Evolutionary conservation across 30 jellyfish, hydroid and myxozoan genomes (phyloP).

Genomic region (Turritopsis rubra): DNA sequence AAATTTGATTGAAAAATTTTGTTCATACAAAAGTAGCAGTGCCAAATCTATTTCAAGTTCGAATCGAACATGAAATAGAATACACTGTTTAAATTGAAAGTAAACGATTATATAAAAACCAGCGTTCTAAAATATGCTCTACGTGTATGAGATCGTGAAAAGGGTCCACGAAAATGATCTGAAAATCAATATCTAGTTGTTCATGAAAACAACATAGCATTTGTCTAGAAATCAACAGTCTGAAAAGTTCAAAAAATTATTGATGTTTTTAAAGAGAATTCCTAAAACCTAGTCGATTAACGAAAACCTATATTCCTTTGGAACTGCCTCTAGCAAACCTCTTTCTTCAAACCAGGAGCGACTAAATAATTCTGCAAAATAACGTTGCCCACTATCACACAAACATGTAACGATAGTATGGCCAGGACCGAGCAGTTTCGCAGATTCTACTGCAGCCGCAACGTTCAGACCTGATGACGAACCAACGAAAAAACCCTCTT

Average conservation of each 20-base stretch:
- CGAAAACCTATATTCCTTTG: constrained; percentile 52
- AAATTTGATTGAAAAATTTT: too few relatives aligned
- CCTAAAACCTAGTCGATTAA: constrained; percentile 30
- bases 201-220: too few relatives aligned
- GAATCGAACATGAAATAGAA: not conserved
- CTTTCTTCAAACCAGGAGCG: constrained; percentile 58
- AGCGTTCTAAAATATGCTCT: too few relatives aligned
- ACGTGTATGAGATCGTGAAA: too few relatives aligned
- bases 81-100: too few relatives aligned
- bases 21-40: not conserved
- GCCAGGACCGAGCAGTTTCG: constrained; percentile 92
- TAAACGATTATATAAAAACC: too few relatives aligned
- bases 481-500: constrained; percentile 92
- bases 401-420: constrained; percentile 87
- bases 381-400: constrained; percentile 90
- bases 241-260: too few relatives aligned
- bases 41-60: not conserved
- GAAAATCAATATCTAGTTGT: too few relatives aligned
- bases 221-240: too few relatives aligned
- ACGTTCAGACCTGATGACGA: constrained; percentile 90
- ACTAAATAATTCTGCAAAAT: constrained; percentile 66
- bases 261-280: not conserved
- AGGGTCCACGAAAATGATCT: too few relatives aligned
- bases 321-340: constrained; percentile 59
- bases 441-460: constrained; percentile 95